Evolutionary conservation across 2,113 vertebrate species (phyloP).

Genomic region (Picathartes gymnocephalus): DNA sequence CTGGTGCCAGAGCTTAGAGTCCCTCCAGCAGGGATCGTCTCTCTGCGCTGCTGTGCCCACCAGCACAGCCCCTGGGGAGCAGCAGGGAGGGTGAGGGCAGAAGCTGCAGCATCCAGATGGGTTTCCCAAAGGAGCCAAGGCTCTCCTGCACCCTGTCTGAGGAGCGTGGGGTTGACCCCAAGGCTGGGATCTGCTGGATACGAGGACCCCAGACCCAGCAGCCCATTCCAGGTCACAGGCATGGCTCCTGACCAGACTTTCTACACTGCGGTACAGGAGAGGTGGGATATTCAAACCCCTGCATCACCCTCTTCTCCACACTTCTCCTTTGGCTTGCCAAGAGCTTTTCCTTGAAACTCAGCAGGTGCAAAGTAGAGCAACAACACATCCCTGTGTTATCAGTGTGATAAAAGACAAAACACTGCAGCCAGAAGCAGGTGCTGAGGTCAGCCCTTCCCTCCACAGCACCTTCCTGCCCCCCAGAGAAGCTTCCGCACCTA

Average conservation of each 20-base stretch:
- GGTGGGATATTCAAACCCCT: not conserved
- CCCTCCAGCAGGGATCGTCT: fast-evolving
- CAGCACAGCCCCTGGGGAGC: not conserved
- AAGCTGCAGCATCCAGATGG: not conserved
- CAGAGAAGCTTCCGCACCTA: not conserved
- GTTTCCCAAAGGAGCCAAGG: not conserved
- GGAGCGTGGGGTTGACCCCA: fast-evolving
- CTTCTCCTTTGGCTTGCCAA: not conserved
- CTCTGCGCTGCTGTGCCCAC: not conserved
- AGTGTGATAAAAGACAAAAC: not conserved
- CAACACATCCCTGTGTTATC: fast-evolving
- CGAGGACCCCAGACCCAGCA: not conserved
- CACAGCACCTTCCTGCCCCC: not conserved
- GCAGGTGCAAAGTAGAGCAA: not conserved
- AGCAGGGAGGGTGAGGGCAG: not conserved
- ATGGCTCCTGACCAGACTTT: not conserved
- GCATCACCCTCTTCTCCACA: not conserved
- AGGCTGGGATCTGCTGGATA: not conserved
- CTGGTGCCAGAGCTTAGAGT: slow-evolving; percentile 17
- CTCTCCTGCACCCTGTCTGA: not conserved
- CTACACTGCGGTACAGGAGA: not conserved
- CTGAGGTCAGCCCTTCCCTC: not conserved
- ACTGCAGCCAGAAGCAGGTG: not conserved
- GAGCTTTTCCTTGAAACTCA: not conserved
- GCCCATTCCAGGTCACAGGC: not conserved